A percentile compares a stretch with the other conserved stretches of the same genome.
Conservation (phyloP, 2,797 vertebrate species). For the Chelidonichthys spinosus region DNA sequence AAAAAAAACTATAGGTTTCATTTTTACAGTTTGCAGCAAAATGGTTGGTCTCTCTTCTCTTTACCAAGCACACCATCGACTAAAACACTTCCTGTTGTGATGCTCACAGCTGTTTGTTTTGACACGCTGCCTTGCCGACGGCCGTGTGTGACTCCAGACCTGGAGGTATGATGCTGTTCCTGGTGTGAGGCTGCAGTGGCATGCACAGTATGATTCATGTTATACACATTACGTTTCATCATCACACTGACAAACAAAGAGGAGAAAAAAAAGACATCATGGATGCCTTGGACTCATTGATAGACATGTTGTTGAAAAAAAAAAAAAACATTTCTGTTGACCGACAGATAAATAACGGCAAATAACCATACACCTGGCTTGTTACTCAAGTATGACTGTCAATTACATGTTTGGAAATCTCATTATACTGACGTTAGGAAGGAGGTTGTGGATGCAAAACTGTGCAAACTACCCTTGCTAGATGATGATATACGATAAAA, state of each 20-base stretch:
- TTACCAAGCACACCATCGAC: background rate
- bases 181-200: background rate
- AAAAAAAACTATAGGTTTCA: background rate
- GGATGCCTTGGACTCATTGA: no score
- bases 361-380: background rate
- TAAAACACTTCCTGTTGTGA: background rate
- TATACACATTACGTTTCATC: background rate
- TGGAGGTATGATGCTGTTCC: background rate
- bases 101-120: slow-evolving; percentile 8
- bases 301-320: no score
- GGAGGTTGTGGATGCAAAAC: no score
- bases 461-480: no score
- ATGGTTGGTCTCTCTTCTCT: background rate
- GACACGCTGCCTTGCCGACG: background rate
- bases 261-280: no score
- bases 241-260: background rate
- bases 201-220: background rate
- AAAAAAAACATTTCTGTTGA: no score
- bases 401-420: background rate
- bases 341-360: no score
- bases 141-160: background rate
- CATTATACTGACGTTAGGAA: no score
- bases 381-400: no score
- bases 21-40: background rate
- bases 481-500: background rate